Conservation (phyloP, 2,797 vertebrate species). For the Sebastolobus alascanus region DNA sequence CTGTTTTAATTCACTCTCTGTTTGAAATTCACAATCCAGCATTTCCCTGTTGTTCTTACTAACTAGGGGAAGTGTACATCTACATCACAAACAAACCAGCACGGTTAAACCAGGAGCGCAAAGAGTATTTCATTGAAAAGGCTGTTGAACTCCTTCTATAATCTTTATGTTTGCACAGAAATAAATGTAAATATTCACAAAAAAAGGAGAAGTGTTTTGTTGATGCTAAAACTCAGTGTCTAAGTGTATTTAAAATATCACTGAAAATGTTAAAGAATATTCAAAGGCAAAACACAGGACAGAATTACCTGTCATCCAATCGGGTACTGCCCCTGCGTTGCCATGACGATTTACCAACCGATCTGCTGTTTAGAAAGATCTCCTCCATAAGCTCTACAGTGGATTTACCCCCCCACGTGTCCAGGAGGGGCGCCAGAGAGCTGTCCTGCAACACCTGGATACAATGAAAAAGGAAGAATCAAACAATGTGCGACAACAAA, state of each 20-base stretch:
- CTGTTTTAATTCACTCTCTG: not conserved
- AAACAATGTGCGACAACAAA: not conserved
- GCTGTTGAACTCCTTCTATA: not conserved
- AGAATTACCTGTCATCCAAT: slow-evolving; percentile 77
- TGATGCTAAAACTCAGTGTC: not conserved
- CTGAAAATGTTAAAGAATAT: not conserved
- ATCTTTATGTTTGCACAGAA: not conserved
- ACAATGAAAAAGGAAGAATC: not conserved
- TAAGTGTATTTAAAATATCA: not conserved
- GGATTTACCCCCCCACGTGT: slow-evolving; percentile 90
- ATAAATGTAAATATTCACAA: not conserved
- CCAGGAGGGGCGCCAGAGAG: slow-evolving; percentile 90
- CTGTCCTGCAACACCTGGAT: slow-evolving; percentile 80
- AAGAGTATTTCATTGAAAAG: not conserved
- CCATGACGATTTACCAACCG: slow-evolving; percentile 67
- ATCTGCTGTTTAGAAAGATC: slow-evolving; percentile 84
- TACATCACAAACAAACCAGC: not conserved
- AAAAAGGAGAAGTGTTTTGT: not conserved
- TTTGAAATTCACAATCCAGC: not conserved
- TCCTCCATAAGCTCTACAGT: slow-evolving; percentile 95
- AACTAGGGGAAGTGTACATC: not conserved
- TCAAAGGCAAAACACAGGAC: not conserved
- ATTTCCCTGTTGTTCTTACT: slow-evolving; percentile 1
- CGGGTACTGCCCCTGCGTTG: slow-evolving; percentile 59
- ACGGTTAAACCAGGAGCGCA: not conserved